Percentiles rank a stretch among this genome's conserved stretches.
phyloP scores from a whole-genome alignment of 1,140 invertebrate genomes.

The Stegodyphus mimosarum region DNA sequence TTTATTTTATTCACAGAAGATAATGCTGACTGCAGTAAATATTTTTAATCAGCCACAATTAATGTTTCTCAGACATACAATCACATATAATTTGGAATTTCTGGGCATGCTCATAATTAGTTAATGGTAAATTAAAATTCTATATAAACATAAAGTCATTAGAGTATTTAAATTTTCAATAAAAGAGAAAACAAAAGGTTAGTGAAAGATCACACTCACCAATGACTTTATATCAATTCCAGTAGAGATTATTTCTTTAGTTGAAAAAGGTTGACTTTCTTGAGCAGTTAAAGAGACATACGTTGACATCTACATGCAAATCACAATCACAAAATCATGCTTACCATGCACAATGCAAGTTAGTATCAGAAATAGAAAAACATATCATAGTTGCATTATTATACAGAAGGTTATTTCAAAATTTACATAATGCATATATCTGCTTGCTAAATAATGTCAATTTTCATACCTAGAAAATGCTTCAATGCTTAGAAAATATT shows the following conservation, averaged over 20 bases:
- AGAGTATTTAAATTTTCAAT: no score
- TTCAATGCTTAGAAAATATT: no score
- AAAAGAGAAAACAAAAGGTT: no score
- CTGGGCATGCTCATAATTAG: no score
- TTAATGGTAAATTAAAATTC: no score
- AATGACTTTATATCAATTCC: constrained; percentile 55
- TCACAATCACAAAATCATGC: constrained; percentile 40
- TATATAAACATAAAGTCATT: no score
- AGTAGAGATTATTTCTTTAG: constrained; percentile 58
- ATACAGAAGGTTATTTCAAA: background rate
- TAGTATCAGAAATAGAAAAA: background rate
- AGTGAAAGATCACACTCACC: constrained; percentile 27
- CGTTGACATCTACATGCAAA: constrained; percentile 51
- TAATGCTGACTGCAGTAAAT: constrained; percentile 1
- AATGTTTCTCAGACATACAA: background rate
- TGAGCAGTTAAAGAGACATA: constrained; percentile 56
- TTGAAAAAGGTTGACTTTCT: constrained; percentile 37
- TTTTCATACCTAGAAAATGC: no score
- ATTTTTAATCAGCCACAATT: background rate
- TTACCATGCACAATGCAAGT: constrained; percentile 49
- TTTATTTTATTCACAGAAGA: no score
- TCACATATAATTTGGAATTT: background rate
- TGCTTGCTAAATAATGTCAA: no score
- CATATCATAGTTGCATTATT: background rate
- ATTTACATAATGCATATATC: background rate